Evolutionary conservation across 2,797 vertebrate species (phyloP), one percentile per base, ranked within the genome.

Genomic region (Phoxinus dragarum): DNA sequence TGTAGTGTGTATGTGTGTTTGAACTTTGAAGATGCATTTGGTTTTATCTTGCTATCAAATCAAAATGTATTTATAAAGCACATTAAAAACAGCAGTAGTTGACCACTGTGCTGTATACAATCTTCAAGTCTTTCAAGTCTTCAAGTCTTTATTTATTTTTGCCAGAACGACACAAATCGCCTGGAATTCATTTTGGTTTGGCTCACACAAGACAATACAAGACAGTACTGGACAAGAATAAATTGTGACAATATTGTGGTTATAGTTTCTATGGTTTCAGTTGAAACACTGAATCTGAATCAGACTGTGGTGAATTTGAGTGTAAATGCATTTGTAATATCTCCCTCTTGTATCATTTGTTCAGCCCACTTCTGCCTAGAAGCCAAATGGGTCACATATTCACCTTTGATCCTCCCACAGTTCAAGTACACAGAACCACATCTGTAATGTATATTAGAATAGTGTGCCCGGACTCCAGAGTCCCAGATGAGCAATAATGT

Each of bases 331-430:
- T 80, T 80, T 27, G 19, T 80, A 67, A 67, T 67, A 67, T 81
- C 44, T 80, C 44, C 79, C 79, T 80, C 21, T 68, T 54, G 44
- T 44, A 38, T 67, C 19, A 68, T 80, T 68, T 23, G 1, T 80
- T 2, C 54, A 47, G 80, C 80, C 69, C 40, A 82, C 54, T 44
- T 72, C 52, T 72, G 38, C 52, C n/a, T 72, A 73, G 54, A 72
- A 40, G 80, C 38, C 69, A 44, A 56, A 82, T 61, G 80, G 68
- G 54, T 73, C 80, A 82, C 54, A 34, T 31, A 61, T 82, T 61
- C 54, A 82, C 52, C 52, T 73, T 59, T 82, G 38, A 61, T 71
- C 69, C 49, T 71, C 67, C 36, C 52, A 81, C 67, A 72, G 36
- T 54, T 81, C 44, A 67, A 56, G 47, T 44, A 67, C 31, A 67